Conservation (phyloP, 2,888 invertebrate genomes). For the Pterobdella sp. region DNA sequence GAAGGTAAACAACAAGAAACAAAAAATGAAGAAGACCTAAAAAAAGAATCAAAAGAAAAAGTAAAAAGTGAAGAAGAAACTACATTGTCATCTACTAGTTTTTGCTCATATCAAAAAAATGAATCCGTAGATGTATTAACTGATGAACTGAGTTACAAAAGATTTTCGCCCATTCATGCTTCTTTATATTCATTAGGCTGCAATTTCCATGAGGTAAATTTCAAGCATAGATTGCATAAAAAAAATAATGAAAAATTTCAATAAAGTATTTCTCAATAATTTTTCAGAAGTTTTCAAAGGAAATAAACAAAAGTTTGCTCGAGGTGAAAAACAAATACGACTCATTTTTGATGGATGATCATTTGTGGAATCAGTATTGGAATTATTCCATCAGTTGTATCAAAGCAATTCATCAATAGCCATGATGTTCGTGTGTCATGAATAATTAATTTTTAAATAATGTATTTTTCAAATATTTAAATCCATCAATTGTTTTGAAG, state of each 20-base stretch:
- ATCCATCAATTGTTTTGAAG: not conserved
- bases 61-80: not conserved
- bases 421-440: not conserved
- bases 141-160: not conserved
- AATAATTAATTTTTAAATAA: not conserved
- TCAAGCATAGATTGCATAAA: not conserved
- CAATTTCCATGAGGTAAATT: not conserved
- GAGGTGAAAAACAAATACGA: not conserved
- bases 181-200: not conserved
- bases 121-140: not conserved
- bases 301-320: not conserved
- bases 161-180: not conserved
- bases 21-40: not conserved
- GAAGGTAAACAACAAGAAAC: not conserved
- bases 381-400: not conserved
- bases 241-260: not conserved
- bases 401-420: not conserved
- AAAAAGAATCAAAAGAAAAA: not conserved
- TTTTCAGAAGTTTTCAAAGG: not conserved
- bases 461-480: not conserved
- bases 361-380: not conserved
- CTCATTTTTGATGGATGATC: not conserved
- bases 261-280: not conserved
- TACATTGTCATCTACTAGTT: not conserved
- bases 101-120: not conserved